These are phyloP conservation scores for Prionchulus punctatus DNA, from an alignment of 2,888 invertebrate genomes.

Conservation along the genomic window DNA sequence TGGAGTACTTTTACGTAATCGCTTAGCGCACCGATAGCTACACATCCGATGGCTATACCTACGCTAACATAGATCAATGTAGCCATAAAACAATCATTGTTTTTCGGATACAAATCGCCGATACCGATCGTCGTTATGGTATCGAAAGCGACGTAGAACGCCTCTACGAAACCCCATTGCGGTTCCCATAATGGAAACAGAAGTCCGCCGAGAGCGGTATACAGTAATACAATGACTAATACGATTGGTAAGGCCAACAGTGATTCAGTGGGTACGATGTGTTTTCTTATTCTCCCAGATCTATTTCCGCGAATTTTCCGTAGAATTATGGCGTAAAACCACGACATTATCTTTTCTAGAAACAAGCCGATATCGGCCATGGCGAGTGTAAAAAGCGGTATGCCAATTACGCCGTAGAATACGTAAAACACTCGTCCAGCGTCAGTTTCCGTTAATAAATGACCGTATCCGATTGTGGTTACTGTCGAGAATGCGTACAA, in stretches of 20 bases:
- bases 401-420: not conserved
- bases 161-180: not conserved
- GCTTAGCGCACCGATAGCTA: not conserved
- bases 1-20: not conserved
- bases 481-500: not conserved
- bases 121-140: constrained; percentile 1
- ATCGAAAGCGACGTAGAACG: not conserved
- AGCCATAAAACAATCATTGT: not conserved
- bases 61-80: constrained; percentile 4
- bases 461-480: not conserved
- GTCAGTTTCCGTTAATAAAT: not conserved
- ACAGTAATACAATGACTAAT: not conserved
- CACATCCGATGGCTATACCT: not conserved
- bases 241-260: not conserved
- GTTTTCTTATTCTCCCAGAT: too few relatives aligned
- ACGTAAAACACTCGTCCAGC: not conserved
- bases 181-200: not conserved
- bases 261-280: not conserved
- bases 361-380: not conserved
- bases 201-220: not conserved
- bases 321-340: too few relatives aligned
- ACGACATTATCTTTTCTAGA: not conserved
- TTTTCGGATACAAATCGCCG: constrained; percentile 8
- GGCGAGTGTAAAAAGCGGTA: not conserved
- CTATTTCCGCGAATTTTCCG: too few relatives aligned